These are phyloP conservation scores for Fundulus diaphanus DNA, from an alignment of 2,797 vertebrate species.

Conservation along the genomic window DNA sequence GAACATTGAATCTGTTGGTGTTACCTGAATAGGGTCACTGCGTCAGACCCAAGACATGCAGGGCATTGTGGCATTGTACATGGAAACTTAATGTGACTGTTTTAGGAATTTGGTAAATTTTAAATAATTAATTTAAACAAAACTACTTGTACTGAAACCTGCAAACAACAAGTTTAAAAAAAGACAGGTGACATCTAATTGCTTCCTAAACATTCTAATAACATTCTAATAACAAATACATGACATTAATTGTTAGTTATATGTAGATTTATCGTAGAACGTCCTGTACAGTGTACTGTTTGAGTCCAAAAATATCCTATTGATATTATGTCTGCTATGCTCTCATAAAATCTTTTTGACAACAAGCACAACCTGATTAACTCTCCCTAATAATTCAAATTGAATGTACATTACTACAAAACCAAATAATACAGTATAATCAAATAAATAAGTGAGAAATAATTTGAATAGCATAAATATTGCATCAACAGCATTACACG, in stretches of 20 bases:
- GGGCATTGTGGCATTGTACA: not conserved
- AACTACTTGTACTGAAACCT: too few relatives aligned
- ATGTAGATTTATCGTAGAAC: too few relatives aligned
- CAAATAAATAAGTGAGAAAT: not conserved
- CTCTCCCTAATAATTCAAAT: not conserved
- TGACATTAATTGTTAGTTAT: too few relatives aligned
- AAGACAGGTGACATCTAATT: too few relatives aligned
- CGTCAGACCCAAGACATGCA: not conserved
- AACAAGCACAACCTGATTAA: not conserved
- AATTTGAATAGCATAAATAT: not conserved
- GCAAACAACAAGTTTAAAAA: too few relatives aligned
- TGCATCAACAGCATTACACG: not conserved
- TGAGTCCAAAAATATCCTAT: not conserved
- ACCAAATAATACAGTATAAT: not conserved
- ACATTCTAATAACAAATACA: too few relatives aligned
- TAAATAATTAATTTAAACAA: too few relatives aligned
- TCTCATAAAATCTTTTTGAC: not conserved
- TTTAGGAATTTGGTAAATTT: too few relatives aligned
- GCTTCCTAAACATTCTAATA: too few relatives aligned
- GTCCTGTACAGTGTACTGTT: too few relatives aligned
- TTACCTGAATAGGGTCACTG: not conserved
- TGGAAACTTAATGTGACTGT: not conserved
- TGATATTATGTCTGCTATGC: not conserved
- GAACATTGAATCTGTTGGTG: slow-evolving; percentile 79
- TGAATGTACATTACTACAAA: not conserved